Conservation (phyloP, 2,113 vertebrate genomes). For the Carlito syrichta region DNA sequence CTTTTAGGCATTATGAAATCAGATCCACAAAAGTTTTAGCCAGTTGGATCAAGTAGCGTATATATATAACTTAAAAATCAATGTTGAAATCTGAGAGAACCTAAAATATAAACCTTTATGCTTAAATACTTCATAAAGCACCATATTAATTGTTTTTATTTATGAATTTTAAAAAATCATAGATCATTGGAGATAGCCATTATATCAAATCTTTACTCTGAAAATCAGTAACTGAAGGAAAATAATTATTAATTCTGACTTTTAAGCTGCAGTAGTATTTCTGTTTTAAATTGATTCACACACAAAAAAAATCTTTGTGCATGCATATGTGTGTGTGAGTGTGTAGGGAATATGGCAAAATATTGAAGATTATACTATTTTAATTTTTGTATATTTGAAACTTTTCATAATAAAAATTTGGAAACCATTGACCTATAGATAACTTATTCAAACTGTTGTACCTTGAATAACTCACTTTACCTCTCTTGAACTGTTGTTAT, state of each 20-base stretch:
- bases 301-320: background rate
- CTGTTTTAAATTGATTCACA: constrained; percentile 1
- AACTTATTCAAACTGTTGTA: background rate
- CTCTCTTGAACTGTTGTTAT: background rate
- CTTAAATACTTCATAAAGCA: background rate
- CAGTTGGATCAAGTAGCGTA: background rate
- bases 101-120: background rate
- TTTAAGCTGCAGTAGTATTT: background rate
- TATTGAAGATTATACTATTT: background rate
- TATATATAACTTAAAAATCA: background rate
- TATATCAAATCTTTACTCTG: background rate
- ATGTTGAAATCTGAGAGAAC: background rate
- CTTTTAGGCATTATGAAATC: background rate
- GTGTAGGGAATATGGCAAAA: background rate
- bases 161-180: background rate
- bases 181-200: background rate
- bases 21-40: background rate
- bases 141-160: background rate
- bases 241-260: background rate
- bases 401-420: background rate
- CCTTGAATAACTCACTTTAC: background rate
- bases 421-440: background rate
- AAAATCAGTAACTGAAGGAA: constrained; percentile 3
- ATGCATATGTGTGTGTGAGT: accelerated
- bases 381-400: background rate